Evolutionary conservation across 2,797 vertebrate genomes (phyloP).

Genomic region (Graptemys geographica): DNA sequence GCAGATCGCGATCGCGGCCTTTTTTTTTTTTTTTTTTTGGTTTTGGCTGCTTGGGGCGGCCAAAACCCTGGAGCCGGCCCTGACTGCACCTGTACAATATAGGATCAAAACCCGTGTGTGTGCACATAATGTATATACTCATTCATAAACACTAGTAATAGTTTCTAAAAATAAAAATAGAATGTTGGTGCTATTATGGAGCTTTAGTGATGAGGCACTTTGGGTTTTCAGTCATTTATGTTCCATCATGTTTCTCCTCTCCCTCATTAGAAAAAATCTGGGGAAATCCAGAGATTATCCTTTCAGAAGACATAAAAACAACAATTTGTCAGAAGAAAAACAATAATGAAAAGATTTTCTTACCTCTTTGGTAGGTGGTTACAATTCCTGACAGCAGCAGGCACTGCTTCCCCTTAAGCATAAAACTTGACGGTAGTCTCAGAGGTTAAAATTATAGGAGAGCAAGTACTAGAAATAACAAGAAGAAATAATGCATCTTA

Average conservation of each 20-base stretch:
- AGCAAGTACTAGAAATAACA: not conserved
- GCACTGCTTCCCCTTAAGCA: not conserved
- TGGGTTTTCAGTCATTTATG: no score
- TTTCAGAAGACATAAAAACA: no score
- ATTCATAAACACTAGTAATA: no score
- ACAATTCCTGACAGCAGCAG: not conserved
- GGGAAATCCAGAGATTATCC: not conserved
- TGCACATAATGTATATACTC: no score
- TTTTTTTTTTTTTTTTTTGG: no score
- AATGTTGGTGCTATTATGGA: no score
- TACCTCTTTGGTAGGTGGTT: not conserved
- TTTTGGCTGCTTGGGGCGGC: no score
- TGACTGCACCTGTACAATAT: not conserved
- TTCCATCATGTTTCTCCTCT: no score
- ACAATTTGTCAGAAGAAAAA: not conserved
- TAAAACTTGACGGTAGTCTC: not conserved
- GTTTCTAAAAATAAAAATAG: no score
- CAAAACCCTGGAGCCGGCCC: no score
- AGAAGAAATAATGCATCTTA: not conserved
- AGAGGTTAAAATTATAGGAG: not conserved
- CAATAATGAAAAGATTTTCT: not conserved
- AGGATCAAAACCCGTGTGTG: not conserved
- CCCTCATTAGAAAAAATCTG: not conserved
- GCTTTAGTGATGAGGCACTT: no score
- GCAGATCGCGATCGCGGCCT: no score